Evolutionary conservation across 2,797 vertebrate genomes (phyloP).

Genomic region (Halcyon smyrnensis): DNA sequence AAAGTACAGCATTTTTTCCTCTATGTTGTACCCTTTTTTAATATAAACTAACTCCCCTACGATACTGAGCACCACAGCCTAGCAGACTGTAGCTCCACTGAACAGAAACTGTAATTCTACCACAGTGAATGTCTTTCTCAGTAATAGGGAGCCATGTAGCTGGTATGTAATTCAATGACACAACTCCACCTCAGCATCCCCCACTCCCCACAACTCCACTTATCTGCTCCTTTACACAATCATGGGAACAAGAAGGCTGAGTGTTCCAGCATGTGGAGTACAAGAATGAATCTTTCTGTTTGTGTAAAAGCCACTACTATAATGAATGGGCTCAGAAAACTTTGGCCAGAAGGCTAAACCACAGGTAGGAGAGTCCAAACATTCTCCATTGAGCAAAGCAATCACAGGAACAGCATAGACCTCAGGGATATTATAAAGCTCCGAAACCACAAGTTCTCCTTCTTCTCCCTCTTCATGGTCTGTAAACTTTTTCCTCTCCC

Average conservation of each 20-base stretch:
- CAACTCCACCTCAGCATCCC: background rate
- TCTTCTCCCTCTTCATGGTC: background rate
- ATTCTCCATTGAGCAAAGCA: constrained; percentile 1
- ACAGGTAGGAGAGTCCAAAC: background rate
- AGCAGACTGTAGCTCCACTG: background rate
- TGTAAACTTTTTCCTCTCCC: background rate
- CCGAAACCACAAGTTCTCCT: background rate
- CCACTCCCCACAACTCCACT: background rate
- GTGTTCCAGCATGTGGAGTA: background rate
- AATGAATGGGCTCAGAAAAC: background rate
- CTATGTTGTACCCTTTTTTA: background rate
- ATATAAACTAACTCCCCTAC: background rate
- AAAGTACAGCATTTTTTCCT: background rate
- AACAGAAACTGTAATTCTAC: background rate
- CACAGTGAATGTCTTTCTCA: background rate
- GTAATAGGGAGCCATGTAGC: background rate
- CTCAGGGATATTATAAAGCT: background rate
- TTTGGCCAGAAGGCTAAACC: background rate
- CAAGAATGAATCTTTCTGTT: background rate
- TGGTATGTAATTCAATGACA: background rate
- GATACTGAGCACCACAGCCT: background rate
- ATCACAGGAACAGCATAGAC: background rate
- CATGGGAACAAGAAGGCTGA: background rate
- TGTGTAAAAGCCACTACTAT: background rate
- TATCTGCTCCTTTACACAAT: background rate